Evolutionary conservation across 2,888 invertebrate species (phyloP), one percentile per base, ranked within the genome.

Genomic region (Chorisops tibialis): DNA sequence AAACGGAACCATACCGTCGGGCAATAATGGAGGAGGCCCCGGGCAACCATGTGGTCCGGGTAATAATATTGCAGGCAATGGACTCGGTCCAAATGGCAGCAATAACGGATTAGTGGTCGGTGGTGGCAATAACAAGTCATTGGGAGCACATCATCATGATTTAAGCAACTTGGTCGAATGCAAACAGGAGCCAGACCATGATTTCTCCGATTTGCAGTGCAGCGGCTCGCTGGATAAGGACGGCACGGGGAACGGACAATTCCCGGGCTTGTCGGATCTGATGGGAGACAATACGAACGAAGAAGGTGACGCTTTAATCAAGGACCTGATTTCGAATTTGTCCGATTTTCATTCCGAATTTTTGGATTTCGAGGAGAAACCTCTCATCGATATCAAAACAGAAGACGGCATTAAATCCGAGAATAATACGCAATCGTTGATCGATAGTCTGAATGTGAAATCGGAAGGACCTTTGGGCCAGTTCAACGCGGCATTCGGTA

Each of bases 181-280:
- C 78, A 89, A 89, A 68, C 87, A 88, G 52, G 90, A 91, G 72
- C 91, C 91, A 12, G 90, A 91, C 74, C 88, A 88, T 72, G 92
- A 91, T 73, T 93, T 91, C 74, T 88, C 89, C n/a, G 92, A 92
- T 67, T 79, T 93, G 68, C 89, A 89, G 70, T 90, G 90, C 78
- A 91, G 91, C 9, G 90, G 89, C 6, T 91, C 92, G 1, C 80
- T 93, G 64, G 93, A 93, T 70, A 89, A 93, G 70, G 93, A 93
- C 73, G 88, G 85, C 3, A 88, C 87, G 3, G 83, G 83, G 11
- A 85, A 85, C 72, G 86, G 85, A 9, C 86, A 87, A 51, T 91
- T 91, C 77, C 88, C 89, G 1, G 88, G 87, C 11, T 84, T 91
- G 69, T 85, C 89, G 30, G 90, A 90, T 73, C 85, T 92, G 66